Evolutionary conservation across 2,888 invertebrate genomes (phyloP), one percentile per base, ranked within the genome.

Genomic region (Harpalus rubripes): DNA sequence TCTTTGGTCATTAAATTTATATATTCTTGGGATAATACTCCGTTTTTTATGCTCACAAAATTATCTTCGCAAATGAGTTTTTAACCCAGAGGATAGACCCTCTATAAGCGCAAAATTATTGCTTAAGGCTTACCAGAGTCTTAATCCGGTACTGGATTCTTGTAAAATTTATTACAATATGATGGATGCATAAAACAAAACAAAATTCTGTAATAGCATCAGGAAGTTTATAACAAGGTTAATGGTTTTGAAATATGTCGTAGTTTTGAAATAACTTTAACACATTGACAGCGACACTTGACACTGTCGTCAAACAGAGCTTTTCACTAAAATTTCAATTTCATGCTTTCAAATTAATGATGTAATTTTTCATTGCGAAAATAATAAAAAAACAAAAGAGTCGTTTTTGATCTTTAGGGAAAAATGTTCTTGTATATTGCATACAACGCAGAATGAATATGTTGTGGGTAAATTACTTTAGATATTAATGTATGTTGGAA

Each of bases 321-420:
- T 74, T 39, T 22, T 22, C n/a, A 32, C n/a, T 32, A 74, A 52
- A 74, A 7, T 52, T 18, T 18, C 15, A 52, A 10, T 18, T 74
- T 74, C 52, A 52, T 12, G 22, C 8, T 22, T 74, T 68, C 18
- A 78, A 58, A 78, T 78, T 78, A 78, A 78, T 78, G 78, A 78
- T 32, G 32, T 58, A 26, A 44, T 18, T 52, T 68, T 68, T 32
- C 26, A 74, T 74, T 74, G 18, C 18, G 52, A 39, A 68, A 68
- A 26, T 56, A 18, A 78, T 78, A 58, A 78, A 78, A 78, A 16
- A 56, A 78, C 78, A 78, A 58, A 58, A 58, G 78, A 12, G 58
- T 58, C 78, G 58, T 78, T 78, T 58, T 32, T 78, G 58, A 78
- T 58, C 26, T 58, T 78, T 58, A 58, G 58, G 58, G 26, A 32